Evolutionary conservation across 2,888 invertebrate species (phyloP).

Genomic region (Coleophora flavipennella): DNA sequence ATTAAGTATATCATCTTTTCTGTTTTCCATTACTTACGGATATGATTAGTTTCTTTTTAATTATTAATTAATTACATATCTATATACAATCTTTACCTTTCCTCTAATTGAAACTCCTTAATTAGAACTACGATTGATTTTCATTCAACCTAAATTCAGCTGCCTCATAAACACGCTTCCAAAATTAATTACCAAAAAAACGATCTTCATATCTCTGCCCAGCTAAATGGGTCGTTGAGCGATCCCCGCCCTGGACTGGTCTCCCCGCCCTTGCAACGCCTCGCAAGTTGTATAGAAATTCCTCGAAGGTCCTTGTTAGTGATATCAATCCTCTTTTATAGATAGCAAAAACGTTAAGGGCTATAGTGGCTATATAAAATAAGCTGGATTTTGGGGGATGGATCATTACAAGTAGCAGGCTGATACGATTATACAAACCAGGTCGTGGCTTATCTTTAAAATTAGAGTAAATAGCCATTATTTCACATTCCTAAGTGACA

Average conservation of each 20-base stretch:
- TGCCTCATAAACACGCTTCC: constrained; percentile 31
- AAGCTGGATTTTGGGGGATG: no score
- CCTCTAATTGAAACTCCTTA: no score
- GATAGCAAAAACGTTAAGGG: background rate
- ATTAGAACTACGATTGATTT: no score
- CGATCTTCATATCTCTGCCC: constrained; percentile 30
- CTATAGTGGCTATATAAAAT: no score
- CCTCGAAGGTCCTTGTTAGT: constrained; percentile 16
- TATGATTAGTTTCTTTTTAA: no score
- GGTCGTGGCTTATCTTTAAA: no score
- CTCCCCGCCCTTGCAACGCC: constrained; percentile 31
- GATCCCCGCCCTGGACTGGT: constrained; percentile 26
- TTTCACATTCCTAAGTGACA: no score
- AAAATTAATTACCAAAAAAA: constrained; percentile 36
- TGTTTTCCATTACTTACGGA: no score
- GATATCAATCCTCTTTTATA: background rate
- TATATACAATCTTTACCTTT: background rate
- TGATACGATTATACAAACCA: no score
- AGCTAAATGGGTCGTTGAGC: constrained; percentile 26
- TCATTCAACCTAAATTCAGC: constrained; percentile 19
- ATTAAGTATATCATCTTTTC: no score
- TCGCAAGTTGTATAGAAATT: constrained; percentile 6
- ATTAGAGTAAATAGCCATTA: no score
- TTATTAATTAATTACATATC: constrained; percentile 4
- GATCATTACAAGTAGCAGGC: no score